Evolutionary conservation across 2,888 invertebrate genomes (phyloP).

Genomic region (Eumerus sabulonum): DNA sequence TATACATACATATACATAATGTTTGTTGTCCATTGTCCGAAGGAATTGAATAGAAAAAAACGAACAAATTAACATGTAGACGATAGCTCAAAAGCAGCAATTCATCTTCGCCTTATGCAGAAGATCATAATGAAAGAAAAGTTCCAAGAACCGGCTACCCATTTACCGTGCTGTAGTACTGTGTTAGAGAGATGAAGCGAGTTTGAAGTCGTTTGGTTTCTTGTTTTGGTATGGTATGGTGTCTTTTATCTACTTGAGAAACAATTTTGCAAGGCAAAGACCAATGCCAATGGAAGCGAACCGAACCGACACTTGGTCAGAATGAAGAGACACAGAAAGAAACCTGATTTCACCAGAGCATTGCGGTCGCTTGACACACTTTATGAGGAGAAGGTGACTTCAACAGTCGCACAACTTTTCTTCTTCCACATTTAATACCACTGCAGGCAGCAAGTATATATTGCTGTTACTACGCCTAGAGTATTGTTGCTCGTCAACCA

Average conservation of each 20-base stretch:
- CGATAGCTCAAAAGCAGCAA: conserved; percentile 38
- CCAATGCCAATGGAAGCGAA: conserved; percentile 12
- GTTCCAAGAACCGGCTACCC: conserved; percentile 52
- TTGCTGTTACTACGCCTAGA: conserved; percentile 14
- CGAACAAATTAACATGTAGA: conserved; percentile 50
- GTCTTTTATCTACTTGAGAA: conserved; percentile 28
- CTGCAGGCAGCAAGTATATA: background rate
- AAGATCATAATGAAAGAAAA: conserved; percentile 47
- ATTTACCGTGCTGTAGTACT: conserved; percentile 16
- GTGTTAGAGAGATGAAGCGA: conserved; percentile 16
- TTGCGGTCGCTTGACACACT: conserved; percentile 69
- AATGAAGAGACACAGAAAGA: conserved; percentile 52
- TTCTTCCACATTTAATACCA: conserved; percentile 8
- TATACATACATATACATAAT: no score
- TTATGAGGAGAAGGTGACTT: conserved; percentile 66
- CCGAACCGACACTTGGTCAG: conserved; percentile 42
- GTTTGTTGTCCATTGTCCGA: no score
- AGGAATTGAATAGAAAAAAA: conserved; percentile 31
- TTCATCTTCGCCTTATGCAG: conserved; percentile 46
- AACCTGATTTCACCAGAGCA: conserved; percentile 68
- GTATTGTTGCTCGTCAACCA: conserved; percentile 34
- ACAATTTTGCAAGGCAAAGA: conserved; percentile 29
- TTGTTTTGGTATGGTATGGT: no score
- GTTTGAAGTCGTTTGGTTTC: conserved; percentile 2
- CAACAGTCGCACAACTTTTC: conserved; percentile 42